Percentiles rank a stretch among this genome's conserved stretches.
These are phyloP conservation scores for Limnodromus scolopaceus DNA, from an alignment of 2,797 vertebrate species.

Conservation along the genomic window DNA sequence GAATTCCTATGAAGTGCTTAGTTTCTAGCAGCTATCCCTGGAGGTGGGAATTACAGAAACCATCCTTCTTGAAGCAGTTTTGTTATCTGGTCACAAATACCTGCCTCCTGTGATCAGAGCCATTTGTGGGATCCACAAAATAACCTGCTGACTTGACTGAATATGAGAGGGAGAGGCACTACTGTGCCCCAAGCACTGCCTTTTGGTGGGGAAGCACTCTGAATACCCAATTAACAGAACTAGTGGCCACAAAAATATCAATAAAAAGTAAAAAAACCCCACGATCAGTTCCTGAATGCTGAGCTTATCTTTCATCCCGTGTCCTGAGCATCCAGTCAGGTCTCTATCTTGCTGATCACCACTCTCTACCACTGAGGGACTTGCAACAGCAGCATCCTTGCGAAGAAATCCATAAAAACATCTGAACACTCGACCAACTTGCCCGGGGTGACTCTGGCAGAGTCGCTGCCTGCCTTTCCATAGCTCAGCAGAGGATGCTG, in stretches of 20 bases:
- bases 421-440: not conserved
- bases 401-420: not conserved
- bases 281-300: not conserved
- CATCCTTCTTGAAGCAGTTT: not conserved
- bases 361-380: not conserved
- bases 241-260: not conserved
- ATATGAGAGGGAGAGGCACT: not conserved
- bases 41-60: not conserved
- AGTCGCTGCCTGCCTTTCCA: not conserved
- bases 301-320: not conserved
- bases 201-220: not conserved
- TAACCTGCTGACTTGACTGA: not conserved
- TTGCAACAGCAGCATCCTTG: not conserved
- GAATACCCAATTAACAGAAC: not conserved
- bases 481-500: not conserved
- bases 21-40: not conserved
- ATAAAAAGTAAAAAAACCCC: not conserved
- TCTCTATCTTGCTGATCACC: not conserved
- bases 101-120: not conserved
- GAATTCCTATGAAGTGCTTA: not conserved
- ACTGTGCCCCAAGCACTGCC: rapidly evolving
- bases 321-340: not conserved
- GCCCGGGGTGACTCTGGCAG: rapidly evolving
- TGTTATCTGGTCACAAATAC: not conserved
- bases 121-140: not conserved